Base-by-base conservation (phyloP, 2,113 vertebrate species). In the Limnothrissa miodon region DNA sequence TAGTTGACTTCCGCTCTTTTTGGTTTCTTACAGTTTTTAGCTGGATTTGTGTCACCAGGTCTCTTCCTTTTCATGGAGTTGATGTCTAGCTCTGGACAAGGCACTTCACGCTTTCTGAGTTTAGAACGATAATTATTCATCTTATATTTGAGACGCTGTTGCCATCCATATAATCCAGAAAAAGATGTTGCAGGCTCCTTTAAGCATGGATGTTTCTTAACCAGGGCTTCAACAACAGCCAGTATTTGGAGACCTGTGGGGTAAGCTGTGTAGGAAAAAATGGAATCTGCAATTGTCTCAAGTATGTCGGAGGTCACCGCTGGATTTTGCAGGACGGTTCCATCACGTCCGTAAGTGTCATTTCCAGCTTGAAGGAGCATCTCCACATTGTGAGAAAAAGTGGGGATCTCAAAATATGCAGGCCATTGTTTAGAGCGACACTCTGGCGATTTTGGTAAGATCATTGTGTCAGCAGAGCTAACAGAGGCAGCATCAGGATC, bases 1-100 rank as follows among this genome's bases (percentile, higher is more conserved):
- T 39, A 88, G 78, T 91, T 90, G 0, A 90, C 88, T 66, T 87
- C 87, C 19, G 87, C 88, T 56, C 59, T 88, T 80, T 88, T 89
- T 7, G 85, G 87, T 87, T 53, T 89, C 82, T 86, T 89, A 56
- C 80, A 85, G 1, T 89, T 88, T 82, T 90, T 89, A 21, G 82
- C 86, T 62, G 86, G 84, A 89, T 74, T 56, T 89, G 13, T 84
- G 53, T 89, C 83, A 51, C 81, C 86, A 23, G 74, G 85, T 5
- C 66, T 8, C 46, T 91, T 91, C 82, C 82, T 88, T 88, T 89
- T 88, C 33, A 87, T 83, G 17, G 79, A 87, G 86, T 89, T 88
- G 13, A 87, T 84, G 8, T 85, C 23, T 82, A 88, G 59, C 78
- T 89, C 89, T 62, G 87, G 88, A 89, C 79, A 86, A 86, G 83